phyloP scores from a whole-genome alignment of 1,140 invertebrate species.

The Philotrypesis tridentata region DNA sequence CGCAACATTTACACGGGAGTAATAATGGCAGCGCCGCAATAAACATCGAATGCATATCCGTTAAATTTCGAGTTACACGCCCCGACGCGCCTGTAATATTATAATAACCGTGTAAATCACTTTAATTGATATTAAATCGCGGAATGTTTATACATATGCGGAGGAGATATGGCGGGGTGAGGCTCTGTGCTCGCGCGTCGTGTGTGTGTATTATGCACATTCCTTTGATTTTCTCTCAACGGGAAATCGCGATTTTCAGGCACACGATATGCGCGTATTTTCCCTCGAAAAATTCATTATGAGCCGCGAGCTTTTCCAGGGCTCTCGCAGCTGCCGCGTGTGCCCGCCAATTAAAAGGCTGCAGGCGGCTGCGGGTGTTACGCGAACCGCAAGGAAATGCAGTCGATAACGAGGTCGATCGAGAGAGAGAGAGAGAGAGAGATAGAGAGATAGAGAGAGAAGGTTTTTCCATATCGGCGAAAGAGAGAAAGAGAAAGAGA shows the following conservation, averaged over 20 bases:
- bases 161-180: too few relatives aligned
- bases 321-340: too few relatives aligned
- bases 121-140: constrained; percentile 33
- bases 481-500: too few relatives aligned
- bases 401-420: neutral
- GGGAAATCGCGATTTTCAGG: too few relatives aligned
- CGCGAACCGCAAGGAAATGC: neutral
- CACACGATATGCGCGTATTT: too few relatives aligned
- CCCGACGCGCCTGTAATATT: neutral
- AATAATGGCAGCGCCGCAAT: neutral
- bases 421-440: too few relatives aligned
- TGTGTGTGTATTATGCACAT: too few relatives aligned
- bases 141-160: neutral
- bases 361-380: too few relatives aligned
- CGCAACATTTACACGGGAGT: neutral
- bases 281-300: too few relatives aligned
- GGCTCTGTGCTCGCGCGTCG: too few relatives aligned
- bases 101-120: constrained; percentile 20
- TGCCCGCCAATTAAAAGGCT: neutral
- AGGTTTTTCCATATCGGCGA: neutral
- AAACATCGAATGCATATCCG: constrained; percentile 22
- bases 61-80: neutral
- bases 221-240: too few relatives aligned
- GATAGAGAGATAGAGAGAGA: neutral
- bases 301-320: too few relatives aligned